phyloP scores from a whole-genome alignment of 2,797 vertebrate genomes.

The Rhabdophis nuchalis region DNA sequence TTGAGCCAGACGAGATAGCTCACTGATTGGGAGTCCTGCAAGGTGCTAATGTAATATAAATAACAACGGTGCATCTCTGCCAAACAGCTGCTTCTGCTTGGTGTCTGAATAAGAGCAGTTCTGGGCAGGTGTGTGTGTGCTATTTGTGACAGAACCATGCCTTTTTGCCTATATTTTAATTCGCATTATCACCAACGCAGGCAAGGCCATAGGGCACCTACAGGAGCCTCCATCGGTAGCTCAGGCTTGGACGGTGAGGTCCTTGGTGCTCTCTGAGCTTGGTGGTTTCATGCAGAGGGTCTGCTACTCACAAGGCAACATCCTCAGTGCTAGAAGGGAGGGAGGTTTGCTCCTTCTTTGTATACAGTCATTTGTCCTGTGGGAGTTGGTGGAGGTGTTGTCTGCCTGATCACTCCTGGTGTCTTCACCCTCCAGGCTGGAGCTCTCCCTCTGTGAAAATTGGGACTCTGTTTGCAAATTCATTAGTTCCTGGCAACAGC shows the following conservation, averaged over 20 bases:
- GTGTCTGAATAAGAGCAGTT: not conserved
- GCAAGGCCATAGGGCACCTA: not conserved
- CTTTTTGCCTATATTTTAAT: slow-evolving; percentile 1
- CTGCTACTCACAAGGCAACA: not conserved
- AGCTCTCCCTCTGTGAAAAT: slow-evolving; percentile 77
- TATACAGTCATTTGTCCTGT: not conserved
- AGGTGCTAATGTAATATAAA: not conserved
- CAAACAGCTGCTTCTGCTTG: not conserved
- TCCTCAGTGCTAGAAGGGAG: not conserved
- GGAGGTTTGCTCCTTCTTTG: not conserved
- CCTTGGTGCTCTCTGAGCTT: not conserved
- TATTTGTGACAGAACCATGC: not conserved
- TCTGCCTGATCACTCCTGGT: slow-evolving; percentile 70
- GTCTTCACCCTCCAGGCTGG: slow-evolving; percentile 67
- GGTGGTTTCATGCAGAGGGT: not conserved
- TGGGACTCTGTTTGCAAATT: slow-evolving; percentile 80
- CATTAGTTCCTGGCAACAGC: slow-evolving; percentile 79
- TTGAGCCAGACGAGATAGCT: not conserved
- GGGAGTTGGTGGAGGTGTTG: not conserved
- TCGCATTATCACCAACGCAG: slow-evolving; percentile 18
- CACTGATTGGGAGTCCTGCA: slow-evolving; percentile 20
- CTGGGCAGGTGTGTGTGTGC: not conserved
- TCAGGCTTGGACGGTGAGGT: not conserved
- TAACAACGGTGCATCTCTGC: slow-evolving; percentile 20
- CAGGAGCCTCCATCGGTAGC: not conserved